Percentiles rank a stretch among this genome's conserved stretches.
phyloP scores from a whole-genome alignment of 2,113 vertebrate species.

The Cyprinodon brontotheroides region DNA sequence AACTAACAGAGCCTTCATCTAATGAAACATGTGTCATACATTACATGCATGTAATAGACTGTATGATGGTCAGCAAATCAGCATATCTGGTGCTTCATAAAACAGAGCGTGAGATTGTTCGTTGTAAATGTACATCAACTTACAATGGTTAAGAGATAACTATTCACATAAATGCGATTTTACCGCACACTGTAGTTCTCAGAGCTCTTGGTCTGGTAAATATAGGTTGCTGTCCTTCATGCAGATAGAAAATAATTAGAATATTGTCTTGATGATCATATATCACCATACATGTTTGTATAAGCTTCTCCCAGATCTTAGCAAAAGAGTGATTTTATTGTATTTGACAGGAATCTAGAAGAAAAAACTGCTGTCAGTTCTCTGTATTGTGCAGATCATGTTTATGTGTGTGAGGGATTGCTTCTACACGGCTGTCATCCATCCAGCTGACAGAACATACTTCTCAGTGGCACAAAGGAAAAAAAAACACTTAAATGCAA shows the following conservation, averaged over 20 bases:
- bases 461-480: neutral
- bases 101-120: neutral
- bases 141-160: neutral
- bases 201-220: neutral
- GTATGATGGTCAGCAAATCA: neutral
- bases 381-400: constrained; percentile 1
- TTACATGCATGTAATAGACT: neutral
- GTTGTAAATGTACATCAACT: constrained; percentile 6
- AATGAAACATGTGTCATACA: neutral
- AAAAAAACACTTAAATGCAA: neutral
- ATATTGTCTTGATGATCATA: neutral
- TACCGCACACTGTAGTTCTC: neutral
- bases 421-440: constrained; percentile 11
- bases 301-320: neutral
- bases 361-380: constrained; percentile 5
- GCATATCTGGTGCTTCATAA: neutral
- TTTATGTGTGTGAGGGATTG: neutral
- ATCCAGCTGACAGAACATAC: constrained; percentile 3
- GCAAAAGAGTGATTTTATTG: neutral
- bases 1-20: neutral
- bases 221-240: neutral
- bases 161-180: constrained; percentile 9
- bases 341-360: neutral
- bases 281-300: neutral
- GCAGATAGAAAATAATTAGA: neutral